Percentiles rank a stretch among this genome's conserved stretches.
phyloP scores from a whole-genome alignment of 2,113 vertebrate species.

The Fulica atra region DNA sequence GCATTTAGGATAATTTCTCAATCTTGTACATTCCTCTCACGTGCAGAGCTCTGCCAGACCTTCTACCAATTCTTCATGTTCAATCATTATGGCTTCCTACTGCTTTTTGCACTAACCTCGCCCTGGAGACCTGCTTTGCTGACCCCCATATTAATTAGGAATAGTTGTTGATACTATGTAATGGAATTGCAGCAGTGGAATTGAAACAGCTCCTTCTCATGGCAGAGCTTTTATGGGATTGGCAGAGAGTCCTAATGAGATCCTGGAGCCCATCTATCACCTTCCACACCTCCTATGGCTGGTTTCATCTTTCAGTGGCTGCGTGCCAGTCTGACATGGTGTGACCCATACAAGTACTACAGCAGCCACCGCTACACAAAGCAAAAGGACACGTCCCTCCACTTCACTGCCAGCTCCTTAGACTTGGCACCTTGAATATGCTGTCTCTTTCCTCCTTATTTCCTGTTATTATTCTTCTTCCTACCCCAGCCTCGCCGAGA shows the following conservation, averaged over 20 bases:
- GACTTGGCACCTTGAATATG: background rate
- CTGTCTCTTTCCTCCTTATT: background rate
- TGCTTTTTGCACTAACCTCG: background rate
- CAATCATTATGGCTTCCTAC: background rate
- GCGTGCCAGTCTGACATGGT: background rate
- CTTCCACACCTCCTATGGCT: background rate
- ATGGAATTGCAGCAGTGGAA: background rate
- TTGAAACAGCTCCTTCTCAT: background rate
- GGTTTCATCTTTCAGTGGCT: rapidly evolving
- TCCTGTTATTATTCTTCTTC: background rate
- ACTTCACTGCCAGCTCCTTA: background rate
- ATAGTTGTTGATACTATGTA: background rate
- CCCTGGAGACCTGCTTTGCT: background rate
- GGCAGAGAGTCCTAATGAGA: background rate
- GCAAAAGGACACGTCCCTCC: rapidly evolving
- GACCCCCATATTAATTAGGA: background rate
- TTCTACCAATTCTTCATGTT: background rate
- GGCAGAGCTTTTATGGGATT: background rate
- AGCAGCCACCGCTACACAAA: background rate
- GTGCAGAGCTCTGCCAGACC: background rate
- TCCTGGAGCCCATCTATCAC: background rate
- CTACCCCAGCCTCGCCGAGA: background rate
- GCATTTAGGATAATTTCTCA: background rate
- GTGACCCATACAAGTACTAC: background rate
- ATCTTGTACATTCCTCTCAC: background rate